Evolutionary conservation across 2,888 invertebrate genomes (phyloP).

Genomic region (Galerucella pusilla): DNA sequence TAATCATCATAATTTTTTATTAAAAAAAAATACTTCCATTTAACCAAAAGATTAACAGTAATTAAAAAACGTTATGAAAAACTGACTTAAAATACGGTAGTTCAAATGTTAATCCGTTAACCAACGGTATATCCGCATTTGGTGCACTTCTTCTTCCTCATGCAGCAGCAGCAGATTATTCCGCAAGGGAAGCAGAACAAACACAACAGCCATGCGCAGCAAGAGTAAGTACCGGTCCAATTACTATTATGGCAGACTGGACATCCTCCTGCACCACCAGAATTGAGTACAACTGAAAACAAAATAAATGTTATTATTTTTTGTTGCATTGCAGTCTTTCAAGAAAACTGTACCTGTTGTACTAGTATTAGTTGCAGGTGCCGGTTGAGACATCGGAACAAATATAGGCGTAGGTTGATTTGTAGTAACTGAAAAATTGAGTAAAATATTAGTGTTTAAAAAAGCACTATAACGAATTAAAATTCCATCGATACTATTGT

Average conservation of each 20-base stretch:
- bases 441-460: too few relatives aligned
- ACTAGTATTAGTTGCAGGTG: neutral
- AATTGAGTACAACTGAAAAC: conserved; percentile 16
- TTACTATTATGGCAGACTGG: conserved; percentile 41
- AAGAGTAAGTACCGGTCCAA: conserved; percentile 41
- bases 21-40: too few relatives aligned
- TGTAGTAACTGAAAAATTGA: neutral
- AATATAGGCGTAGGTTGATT: neutral
- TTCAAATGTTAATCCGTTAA: conserved; percentile 4
- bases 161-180: conserved; percentile 47
- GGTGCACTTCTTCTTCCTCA: conserved; percentile 46
- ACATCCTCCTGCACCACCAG: conserved; percentile 30
- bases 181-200: conserved; percentile 45
- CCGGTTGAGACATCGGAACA: neutral
- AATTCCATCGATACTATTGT: too few relatives aligned
- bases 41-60: too few relatives aligned
- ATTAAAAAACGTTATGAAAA: neutral
- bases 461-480: too few relatives aligned
- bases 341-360: neutral
- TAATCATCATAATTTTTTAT: too few relatives aligned
- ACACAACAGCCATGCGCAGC: conserved; percentile 44
- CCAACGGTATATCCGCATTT: conserved; percentile 45
- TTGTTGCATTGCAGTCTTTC: too few relatives aligned
- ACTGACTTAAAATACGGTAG: neutral
- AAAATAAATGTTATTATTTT: neutral